These are phyloP conservation scores for Strigamia crassipes DNA, from an alignment of 2,888 invertebrate genomes.

Conservation along the genomic window DNA sequence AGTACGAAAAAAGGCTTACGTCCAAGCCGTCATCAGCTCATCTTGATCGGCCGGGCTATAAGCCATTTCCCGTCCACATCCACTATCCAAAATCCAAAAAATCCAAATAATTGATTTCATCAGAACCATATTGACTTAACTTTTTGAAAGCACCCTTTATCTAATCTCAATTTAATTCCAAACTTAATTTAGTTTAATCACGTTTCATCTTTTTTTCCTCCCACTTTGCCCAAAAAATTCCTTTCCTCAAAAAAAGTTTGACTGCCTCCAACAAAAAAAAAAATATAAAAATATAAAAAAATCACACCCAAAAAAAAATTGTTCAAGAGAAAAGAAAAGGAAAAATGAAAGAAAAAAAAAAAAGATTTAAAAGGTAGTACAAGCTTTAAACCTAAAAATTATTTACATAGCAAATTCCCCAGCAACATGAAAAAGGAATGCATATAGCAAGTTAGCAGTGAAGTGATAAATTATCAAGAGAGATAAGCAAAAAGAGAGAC, in stretches of 20 bases:
- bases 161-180: constrained; percentile 15
- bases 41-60: too few species aligned
- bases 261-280: not conserved
- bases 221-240: not conserved
- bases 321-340: not conserved
- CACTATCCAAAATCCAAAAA: too few species aligned
- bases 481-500: constrained; percentile 42
- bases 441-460: constrained; percentile 26
- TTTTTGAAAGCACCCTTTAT: not conserved
- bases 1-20: too few species aligned
- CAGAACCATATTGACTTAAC: not conserved
- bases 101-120: too few species aligned
- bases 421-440: constrained; percentile 34
- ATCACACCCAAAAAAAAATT: not conserved
- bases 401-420: constrained; percentile 28
- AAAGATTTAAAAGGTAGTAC: not conserved
- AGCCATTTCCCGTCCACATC: too few species aligned
- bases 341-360: not conserved
- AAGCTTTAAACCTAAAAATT: constrained; percentile 29
- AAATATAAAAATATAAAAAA: not conserved
- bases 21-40: too few species aligned
- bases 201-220: not conserved
- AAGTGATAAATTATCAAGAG: constrained; percentile 31
- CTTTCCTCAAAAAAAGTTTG: not conserved
- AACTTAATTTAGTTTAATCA: constrained; percentile 15